Conservation (phyloP, 2,888 invertebrate species). For the Tethea ocularis region DNA sequence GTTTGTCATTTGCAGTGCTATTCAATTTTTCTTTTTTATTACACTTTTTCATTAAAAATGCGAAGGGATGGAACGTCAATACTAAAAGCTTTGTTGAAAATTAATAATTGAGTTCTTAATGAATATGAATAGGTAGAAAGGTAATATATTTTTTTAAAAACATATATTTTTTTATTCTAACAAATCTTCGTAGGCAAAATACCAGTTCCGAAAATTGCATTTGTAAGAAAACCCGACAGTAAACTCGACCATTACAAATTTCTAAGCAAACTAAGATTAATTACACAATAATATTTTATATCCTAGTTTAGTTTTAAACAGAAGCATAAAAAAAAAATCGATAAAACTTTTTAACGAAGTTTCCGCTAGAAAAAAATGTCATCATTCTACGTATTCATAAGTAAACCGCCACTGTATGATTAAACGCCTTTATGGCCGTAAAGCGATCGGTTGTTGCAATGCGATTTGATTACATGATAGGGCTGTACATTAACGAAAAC, state of each 20-base stretch:
- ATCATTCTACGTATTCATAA: slow-evolving; percentile 44
- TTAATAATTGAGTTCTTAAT: neutral
- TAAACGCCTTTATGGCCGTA: slow-evolving; percentile 65
- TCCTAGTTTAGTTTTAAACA: too few species aligned
- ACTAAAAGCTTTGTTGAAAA: slow-evolving; percentile 22
- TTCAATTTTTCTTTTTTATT: slow-evolving; percentile 7
- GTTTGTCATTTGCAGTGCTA: slow-evolving; percentile 47
- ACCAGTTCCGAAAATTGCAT: too few species aligned
- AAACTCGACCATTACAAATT: too few species aligned
- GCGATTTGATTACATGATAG: slow-evolving; percentile 50
- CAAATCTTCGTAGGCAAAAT: too few species aligned
- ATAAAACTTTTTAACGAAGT: too few species aligned
- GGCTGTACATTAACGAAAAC: slow-evolving; percentile 39
- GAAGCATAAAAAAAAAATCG: too few species aligned
- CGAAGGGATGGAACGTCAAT: slow-evolving; percentile 29
- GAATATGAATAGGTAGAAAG: neutral
- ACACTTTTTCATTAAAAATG: slow-evolving; percentile 23
- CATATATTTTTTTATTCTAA: too few species aligned
- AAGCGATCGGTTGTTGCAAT: slow-evolving; percentile 56
- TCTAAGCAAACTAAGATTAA: too few species aligned
- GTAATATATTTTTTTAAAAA: too few species aligned
- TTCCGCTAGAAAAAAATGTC: neutral
- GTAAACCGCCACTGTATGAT: slow-evolving; percentile 49
- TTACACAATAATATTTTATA: too few species aligned
- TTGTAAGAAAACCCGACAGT: too few species aligned